phyloP scores from a whole-genome alignment of 2,113 vertebrate genomes.

The Neoarius graeffei region DNA sequence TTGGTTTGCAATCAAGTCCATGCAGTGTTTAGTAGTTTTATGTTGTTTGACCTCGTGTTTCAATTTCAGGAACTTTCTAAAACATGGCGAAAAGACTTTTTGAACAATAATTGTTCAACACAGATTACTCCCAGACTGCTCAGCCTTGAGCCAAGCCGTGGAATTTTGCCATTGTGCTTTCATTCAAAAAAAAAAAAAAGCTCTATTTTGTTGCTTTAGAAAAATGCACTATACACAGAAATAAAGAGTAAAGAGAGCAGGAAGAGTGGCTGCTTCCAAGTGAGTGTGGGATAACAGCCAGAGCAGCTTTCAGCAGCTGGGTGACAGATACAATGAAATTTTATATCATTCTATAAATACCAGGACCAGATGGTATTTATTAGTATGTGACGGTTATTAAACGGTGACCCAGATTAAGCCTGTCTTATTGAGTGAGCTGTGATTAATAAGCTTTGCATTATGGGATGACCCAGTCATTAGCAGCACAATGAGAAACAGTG shows the following conservation, averaged over 20 bases:
- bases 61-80: slow-evolving; percentile 31
- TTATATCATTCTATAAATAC: slow-evolving; percentile 79
- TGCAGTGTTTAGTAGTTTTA: neutral
- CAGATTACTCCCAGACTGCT: slow-evolving; percentile 45
- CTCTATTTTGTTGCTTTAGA: slow-evolving; percentile 32
- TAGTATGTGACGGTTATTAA: slow-evolving; percentile 69
- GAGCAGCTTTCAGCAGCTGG: slow-evolving; percentile 71
- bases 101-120: slow-evolving; percentile 13
- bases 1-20: neutral
- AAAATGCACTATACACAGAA: slow-evolving; percentile 12
- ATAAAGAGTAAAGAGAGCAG: slow-evolving; percentile 4
- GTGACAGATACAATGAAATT: slow-evolving; percentile 76
- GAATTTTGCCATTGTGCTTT: slow-evolving; percentile 20
- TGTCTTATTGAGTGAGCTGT: slow-evolving; percentile 58
- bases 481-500: slow-evolving; percentile 27
- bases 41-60: neutral
- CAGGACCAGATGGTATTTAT: slow-evolving; percentile 69
- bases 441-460: slow-evolving; percentile 52
- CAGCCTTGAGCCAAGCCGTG: slow-evolving; percentile 19
- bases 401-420: slow-evolving; percentile 60
- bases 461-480: slow-evolving; percentile 34
- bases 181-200: slow-evolving; percentile 45
- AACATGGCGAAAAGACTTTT: neutral
- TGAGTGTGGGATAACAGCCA: slow-evolving; percentile 65
- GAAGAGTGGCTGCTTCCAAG: slow-evolving; percentile 55